Conservation (phyloP, 2,113 vertebrate genomes). For the Forbesichthys agassizii region DNA sequence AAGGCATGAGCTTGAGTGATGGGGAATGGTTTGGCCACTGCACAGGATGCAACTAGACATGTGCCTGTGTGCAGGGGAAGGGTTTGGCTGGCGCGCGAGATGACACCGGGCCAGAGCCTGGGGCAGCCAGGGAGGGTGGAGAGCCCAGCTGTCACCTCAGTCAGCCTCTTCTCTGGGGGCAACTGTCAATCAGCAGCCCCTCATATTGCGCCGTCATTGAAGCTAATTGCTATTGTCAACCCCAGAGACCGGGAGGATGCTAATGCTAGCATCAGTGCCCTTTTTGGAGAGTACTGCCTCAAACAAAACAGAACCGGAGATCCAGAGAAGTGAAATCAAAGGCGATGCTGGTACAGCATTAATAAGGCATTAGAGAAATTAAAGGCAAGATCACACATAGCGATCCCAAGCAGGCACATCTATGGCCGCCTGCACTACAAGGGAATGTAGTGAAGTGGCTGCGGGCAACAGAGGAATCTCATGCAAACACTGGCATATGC, state of each 20-base stretch:
- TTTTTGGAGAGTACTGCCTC: slow-evolving; percentile 71
- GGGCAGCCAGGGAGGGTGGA: slow-evolving; percentile 68
- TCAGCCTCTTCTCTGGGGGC: slow-evolving; percentile 74
- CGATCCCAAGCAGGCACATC: slow-evolving; percentile 42
- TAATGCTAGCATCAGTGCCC: slow-evolving; percentile 67
- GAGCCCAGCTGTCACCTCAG: slow-evolving; percentile 77
- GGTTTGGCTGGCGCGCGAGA: slow-evolving; percentile 64
- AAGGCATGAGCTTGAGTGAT: slow-evolving; percentile 62
- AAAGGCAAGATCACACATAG: slow-evolving; percentile 67
- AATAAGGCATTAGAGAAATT: slow-evolving; percentile 67
- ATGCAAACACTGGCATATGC: slow-evolving; percentile 52
- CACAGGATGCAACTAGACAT: slow-evolving; percentile 66
- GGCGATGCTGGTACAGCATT: slow-evolving; percentile 56
- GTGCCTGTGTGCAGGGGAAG: slow-evolving; percentile 56
- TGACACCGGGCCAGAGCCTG: slow-evolving; percentile 74
- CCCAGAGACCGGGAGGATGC: slow-evolving; percentile 69
- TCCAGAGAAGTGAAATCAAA: slow-evolving; percentile 64
- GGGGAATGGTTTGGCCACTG: slow-evolving; percentile 64
- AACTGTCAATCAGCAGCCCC: slow-evolving; percentile 72
- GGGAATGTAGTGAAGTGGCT: slow-evolving; percentile 32
- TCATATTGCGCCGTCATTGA: slow-evolving; percentile 74
- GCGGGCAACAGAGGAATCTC: slow-evolving; percentile 24
- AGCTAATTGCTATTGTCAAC: slow-evolving; percentile 77
- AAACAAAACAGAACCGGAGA: slow-evolving; percentile 56
- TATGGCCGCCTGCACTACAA: slow-evolving; percentile 43